phyloP scores from a whole-genome alignment of 2,888 invertebrate genomes.

The Noctua janthina region DNA sequence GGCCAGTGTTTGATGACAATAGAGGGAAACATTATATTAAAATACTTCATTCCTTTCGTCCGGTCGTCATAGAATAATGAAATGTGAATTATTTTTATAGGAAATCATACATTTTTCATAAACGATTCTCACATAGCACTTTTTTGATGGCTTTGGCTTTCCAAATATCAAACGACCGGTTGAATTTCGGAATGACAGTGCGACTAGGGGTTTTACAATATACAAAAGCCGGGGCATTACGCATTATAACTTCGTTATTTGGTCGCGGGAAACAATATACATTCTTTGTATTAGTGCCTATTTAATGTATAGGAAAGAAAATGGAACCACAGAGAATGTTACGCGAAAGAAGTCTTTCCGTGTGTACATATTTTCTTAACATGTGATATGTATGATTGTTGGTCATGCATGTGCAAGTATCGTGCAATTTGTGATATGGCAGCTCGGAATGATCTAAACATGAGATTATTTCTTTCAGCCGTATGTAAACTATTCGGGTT shows the following conservation, averaged over 20 bases:
- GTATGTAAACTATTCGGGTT: conserved; percentile 50
- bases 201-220: conserved; percentile 57
- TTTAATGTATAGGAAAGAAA: conserved; percentile 71
- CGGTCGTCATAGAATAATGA: conserved; percentile 55
- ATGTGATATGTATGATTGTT: conserved; percentile 77
- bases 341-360: conserved; percentile 66
- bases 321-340: conserved; percentile 66
- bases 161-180: conserved; percentile 45
- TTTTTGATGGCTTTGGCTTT: conserved; percentile 40
- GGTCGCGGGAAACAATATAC: conserved; percentile 68
- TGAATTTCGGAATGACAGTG: conserved; percentile 47
- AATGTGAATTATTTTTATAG: conserved; percentile 67
- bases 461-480: conserved; percentile 49
- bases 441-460: conserved; percentile 42
- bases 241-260: conserved; percentile 57
- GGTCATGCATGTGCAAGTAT: conserved; percentile 67
- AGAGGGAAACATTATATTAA: conserved; percentile 62
- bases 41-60: conserved; percentile 61
- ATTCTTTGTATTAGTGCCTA: conserved; percentile 78
- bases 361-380: conserved; percentile 72
- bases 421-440: conserved; percentile 66
- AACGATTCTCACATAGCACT: conserved; percentile 37
- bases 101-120: conserved; percentile 54
- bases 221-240: conserved; percentile 73
- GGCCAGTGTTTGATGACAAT: conserved; percentile 85